A percentile compares a stretch with the other conserved stretches of the same genome.
Conservation (phyloP, 1,140 invertebrate genomes). For the Lanistes nyassanus region DNA sequence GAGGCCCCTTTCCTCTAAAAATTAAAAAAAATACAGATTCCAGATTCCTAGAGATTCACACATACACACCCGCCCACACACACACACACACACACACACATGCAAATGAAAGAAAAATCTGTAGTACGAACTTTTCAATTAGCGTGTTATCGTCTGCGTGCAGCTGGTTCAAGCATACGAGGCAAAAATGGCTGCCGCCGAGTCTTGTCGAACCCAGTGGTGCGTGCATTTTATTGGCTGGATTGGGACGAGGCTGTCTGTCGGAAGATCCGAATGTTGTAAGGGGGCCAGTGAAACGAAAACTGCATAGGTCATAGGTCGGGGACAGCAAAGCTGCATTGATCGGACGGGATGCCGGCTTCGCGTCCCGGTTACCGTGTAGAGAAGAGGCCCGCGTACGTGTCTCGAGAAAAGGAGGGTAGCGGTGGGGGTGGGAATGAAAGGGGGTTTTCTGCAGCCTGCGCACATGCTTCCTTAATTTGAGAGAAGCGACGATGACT, state of each 20-base stretch:
- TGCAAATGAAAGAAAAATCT: background rate
- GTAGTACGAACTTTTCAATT: background rate
- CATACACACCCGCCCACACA: slow-evolving; percentile 1
- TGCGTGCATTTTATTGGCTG: background rate
- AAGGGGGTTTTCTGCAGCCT: background rate
- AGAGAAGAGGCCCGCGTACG: background rate
- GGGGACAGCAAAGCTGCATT: no score
- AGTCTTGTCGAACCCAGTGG: background rate
- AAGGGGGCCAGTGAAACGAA: background rate
- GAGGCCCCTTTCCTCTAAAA: no score
- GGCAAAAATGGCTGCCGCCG: background rate
- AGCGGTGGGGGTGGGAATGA: background rate
- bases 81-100: slow-evolving; percentile 12
- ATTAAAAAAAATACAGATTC: no score
- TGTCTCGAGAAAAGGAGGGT: background rate
- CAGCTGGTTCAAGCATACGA: background rate
- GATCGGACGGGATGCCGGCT: no score
- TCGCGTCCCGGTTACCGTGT: background rate
- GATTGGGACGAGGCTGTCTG: background rate
- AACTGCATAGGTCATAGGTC: no score
- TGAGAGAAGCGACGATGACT: background rate
- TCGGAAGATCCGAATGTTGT: background rate
- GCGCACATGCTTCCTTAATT: background rate
- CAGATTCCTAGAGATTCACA: no score
- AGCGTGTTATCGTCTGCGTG: background rate